These are phyloP conservation scores for Solea solea DNA, from an alignment of 2,113 vertebrate species.

Conservation along the genomic window DNA sequence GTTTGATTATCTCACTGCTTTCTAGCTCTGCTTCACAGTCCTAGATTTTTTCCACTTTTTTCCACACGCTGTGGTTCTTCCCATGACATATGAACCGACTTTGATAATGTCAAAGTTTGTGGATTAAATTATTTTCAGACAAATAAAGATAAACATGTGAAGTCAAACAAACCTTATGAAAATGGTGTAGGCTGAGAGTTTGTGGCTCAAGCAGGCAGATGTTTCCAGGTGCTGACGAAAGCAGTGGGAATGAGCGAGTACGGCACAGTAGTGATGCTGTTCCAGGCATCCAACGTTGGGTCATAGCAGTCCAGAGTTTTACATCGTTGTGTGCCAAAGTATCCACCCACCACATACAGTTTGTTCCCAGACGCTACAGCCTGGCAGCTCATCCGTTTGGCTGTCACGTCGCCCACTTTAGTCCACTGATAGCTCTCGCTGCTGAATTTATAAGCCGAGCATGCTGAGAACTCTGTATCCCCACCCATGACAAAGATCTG, in stretches of 20 bases:
- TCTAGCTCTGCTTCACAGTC: neutral
- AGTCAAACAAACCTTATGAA: constrained; percentile 66
- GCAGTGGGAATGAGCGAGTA: constrained; percentile 88
- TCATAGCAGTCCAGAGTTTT: constrained; percentile 90
- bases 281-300: constrained; percentile 85
- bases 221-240: constrained; percentile 89
- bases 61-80: neutral
- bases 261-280: constrained; percentile 87
- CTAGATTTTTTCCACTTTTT: neutral
- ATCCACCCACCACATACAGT: constrained; percentile 87
- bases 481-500: constrained; percentile 88
- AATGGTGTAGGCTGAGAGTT: constrained; percentile 19
- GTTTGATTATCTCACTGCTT: neutral
- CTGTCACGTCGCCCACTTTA: constrained; percentile 86
- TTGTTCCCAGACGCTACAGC: constrained; percentile 87
- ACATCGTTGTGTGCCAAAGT: constrained; percentile 87
- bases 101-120: neutral
- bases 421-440: constrained; percentile 88
- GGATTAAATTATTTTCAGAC: neutral
- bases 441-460: constrained; percentile 88
- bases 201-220: constrained; percentile 79
- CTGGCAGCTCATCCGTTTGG: constrained; percentile 88
- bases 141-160: neutral
- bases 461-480: constrained; percentile 87
- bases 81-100: neutral